phyloP scores from a whole-genome alignment of 2,888 invertebrate species.

The Bhutanitis thaidina region DNA sequence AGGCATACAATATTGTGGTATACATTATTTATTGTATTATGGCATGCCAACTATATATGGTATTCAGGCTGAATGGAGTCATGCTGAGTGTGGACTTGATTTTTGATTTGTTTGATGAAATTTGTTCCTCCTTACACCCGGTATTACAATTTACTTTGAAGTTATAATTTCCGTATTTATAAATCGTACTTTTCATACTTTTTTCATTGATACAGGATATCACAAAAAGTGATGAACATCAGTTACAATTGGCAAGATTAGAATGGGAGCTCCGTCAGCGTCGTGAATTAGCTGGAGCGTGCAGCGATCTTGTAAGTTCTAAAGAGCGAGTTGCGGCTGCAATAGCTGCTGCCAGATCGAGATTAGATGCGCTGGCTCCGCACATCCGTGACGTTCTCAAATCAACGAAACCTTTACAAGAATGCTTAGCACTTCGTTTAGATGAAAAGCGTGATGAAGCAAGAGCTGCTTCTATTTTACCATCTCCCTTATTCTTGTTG shows the following conservation, averaged over 20 bases:
- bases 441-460: constrained; percentile 90
- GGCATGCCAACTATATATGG: no score
- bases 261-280: constrained; percentile 96
- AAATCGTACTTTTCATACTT: no score
- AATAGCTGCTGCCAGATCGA: constrained; percentile 86
- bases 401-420: constrained; percentile 93
- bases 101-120: no score
- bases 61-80: no score
- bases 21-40: no score
- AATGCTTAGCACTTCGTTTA: constrained; percentile 89
- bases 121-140: no score
- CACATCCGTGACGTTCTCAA: constrained; percentile 81
- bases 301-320: constrained; percentile 85
- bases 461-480: constrained; percentile 86
- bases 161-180: no score
- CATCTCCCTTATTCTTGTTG: constrained; percentile 90
- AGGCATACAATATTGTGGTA: no score
- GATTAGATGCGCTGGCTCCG: constrained; percentile 90
- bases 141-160: no score
- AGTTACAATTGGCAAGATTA: constrained; percentile 89
- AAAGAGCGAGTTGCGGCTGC: constrained; percentile 88
- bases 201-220: constrained; percentile 68
- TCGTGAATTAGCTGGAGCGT: constrained; percentile 88
- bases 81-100: no score
- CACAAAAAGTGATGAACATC: constrained; percentile 86